Base-by-base conservation (phyloP, 2,888 invertebrate species). In the Muschampia plurimacula region DNA sequence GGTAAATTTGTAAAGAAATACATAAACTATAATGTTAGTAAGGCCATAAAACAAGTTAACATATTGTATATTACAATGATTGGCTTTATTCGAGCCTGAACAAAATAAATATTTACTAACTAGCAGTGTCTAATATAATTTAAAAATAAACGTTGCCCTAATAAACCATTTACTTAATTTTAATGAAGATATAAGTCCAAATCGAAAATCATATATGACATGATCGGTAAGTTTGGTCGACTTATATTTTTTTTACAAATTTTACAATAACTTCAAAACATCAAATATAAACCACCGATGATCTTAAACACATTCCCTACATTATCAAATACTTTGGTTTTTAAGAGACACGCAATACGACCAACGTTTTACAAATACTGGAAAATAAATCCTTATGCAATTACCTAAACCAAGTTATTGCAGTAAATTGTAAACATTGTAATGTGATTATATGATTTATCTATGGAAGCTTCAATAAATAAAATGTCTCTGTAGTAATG, bases 401-500 rank as follows among this genome's bases (percentile, higher is more conserved):
- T 85, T 84, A 87, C 86, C 84, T 90, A 89, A 91, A 86, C 83
- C 86, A 89, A 89, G 83, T 92, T 90, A 91, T 92, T 92, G 91
- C 90, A 36, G 36, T 36, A 36, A 2, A 36, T 36, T 36, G 36
- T 36, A 36, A 36, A 84, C 84, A 85, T 83, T 88, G 89, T 85
- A 86, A 82, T 86, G 89, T 86, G 86, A 86, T 87, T 88, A 88
- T 87, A 86, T 87, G 83, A 85, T 88, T 89, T 86, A 90, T 77
- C 91, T 93, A 93, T 92, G 91, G 92, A 89, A 91, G 91, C 87
- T 88, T 93, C 85, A 89, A 90, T 94, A 94, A 93, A 93, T 93
- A 94, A 93, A 92, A 94, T 89, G 92, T 92, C 89, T 93, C 91
- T 93, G 92, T 86, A 93, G 91, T 91, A 91, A 86, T 91, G 88